Evolutionary conservation across 2,888 invertebrate species (phyloP), one percentile per base, ranked within the genome.

Genomic region (Stenotaenia linearis): DNA sequence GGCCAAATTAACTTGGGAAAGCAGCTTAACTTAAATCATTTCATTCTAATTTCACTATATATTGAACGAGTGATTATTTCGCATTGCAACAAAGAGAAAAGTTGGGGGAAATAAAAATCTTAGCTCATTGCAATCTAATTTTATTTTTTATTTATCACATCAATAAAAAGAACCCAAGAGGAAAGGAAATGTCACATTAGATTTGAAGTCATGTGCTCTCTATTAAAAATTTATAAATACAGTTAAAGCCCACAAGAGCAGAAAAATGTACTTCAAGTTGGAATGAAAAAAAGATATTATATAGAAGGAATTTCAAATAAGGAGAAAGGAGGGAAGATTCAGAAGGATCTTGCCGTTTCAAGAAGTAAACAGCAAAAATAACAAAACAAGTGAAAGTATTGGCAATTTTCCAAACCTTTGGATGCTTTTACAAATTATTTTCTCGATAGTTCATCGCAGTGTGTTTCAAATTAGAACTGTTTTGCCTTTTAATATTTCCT

Each of bases 161-260:
- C 56, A 56, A 56, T 56, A 56, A 56, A 18, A 56, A 56, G 23
- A 56, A 56, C 56, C 56, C 56, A 56, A 56, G 23, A 56, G 56
- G 56, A 56, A 56, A 23, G 37, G 37, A 23, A 56, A 56, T 56
- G 56, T 56, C 56, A 23, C 56, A 56, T 56, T n/a, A 56, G 23
- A 56, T 56, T 56, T 56, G 56, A 56, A 56, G 56, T 56, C 56
- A 56, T 56, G 56, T 56, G 37, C 56, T 56, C 56, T 56, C 56
- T 23, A 56, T 56, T 56, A 56, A 56, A 56, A 56, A 56, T 56
- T 56, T 56, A 56, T 56, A 56, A 56, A 56, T 56, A 56, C 56
- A 23, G 56, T 56, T 56, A 56, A 56, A 56, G 56, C n/a, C 56
- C 56, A 56, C 56, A 56, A 1, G 9, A 56, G 56, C 56, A 56